Evolutionary conservation across 1,140 invertebrate species (phyloP), one percentile per base, ranked within the genome.

Genomic region (Drosophila burlai): DNA sequence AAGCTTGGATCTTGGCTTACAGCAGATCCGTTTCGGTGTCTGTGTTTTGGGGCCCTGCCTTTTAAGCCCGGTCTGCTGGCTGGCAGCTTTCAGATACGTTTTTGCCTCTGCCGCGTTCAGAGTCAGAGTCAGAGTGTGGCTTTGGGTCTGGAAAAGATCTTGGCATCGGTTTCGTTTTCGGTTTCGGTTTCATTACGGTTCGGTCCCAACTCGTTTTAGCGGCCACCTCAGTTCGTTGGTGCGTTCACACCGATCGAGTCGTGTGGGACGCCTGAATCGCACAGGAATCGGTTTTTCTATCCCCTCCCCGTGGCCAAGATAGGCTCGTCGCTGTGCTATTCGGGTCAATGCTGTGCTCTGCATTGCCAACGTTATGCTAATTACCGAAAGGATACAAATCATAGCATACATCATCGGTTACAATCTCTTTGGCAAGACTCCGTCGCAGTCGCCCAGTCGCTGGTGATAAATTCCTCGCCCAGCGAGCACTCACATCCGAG

Each of bases 281-380:
- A 45, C 13, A 63, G 38, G 42, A 62, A 45, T n/a, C 50, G 46
- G 24, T 16, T 49, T 34, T 34, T 21, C 18, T 34, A 36, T 46
- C 45, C 26, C 42, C 47, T 9, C 43, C 62, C 55, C n/a, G 74
- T 75, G 73, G 84, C 78, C 84, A 87, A 85, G 57, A 89, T 89
- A 89, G 85, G 81, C 78, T 79, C 85, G 60, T 76, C 71, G 84
- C 21, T 50, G 65, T 85, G 55, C 71, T 82, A 85, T 63, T 85
- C 64, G 83, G 54, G 54, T 89, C 85, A 90, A 89, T 89, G 85
- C 83, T 91, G 77, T 85, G 79, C 85, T 73, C 38, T 62, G 75
- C 83, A 89, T 89, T 82, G 85, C 82, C 86, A 85, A 86, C 91
- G 91, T 92, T 85, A 92, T 92, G 91, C 91, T 92, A 92, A 92